Evolutionary conservation across 1,140 invertebrate species (phyloP), one percentile per base, ranked within the genome.

Genomic region (Nylanderia fulva): DNA sequence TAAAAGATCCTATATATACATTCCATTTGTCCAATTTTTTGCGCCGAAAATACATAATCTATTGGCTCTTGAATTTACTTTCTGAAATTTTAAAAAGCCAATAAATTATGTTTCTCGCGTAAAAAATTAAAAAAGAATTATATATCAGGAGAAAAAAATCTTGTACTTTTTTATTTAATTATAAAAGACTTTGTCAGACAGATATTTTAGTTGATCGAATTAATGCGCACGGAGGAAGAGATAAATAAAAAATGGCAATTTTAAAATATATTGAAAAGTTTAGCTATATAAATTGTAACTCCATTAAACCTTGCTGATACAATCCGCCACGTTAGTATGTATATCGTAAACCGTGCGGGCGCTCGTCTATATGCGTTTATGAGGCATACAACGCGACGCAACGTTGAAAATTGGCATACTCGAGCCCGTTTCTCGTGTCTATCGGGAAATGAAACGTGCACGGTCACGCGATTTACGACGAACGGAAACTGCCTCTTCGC

Each of bases 381-480:
- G 36, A 72, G 33, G 66, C 7, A 15, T 45, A 60, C 13, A 27
- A 39, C 15, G 21, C 56, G 7, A 76, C 27, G 24, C 13, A 71
- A 39, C 18, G 66, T 27, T n/a, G 36, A 36, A 72, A 58, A 72
- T 82, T 76, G 56, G 42, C 71, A 39, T 84, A 63, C 39, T 76
- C 71, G 42, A 54, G 11, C n/a, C 21, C 24, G 29, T 21, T 52
- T 84, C 76, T 77, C 72, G 8, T 58, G 60, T 84, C 72, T 36
- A 42, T 61, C 33, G 66, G 77, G 66, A 82, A 82, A 82, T 69
- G 77, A 71, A 60, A 72, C 24, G 52, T 39, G 66, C 66, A 58
- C 36, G 48, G 64, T 56, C 56, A 45, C 54, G 18, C 66, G 36
- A 82, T 82, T 82, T 82, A 82, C 39, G 52, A 71, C 18, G 52